Evolutionary conservation across 2,113 vertebrate species (phyloP).

Genomic region (Halichoeres trimaculatus): DNA sequence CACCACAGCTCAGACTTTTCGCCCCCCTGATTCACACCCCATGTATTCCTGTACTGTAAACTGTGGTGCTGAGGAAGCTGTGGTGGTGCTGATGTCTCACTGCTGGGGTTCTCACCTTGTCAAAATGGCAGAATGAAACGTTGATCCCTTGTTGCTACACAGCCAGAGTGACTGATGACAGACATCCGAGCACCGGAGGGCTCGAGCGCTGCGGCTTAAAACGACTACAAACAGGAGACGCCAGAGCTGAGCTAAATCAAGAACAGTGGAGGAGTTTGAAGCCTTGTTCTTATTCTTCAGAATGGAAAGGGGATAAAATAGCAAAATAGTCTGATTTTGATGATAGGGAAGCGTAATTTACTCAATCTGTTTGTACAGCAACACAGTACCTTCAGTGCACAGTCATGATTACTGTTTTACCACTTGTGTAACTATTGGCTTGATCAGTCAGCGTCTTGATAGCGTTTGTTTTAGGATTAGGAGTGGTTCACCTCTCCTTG

Average conservation of each 20-base stretch:
- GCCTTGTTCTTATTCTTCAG: no score
- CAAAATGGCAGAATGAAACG: slow-evolving; percentile 70
- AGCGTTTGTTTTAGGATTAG: slow-evolving; percentile 64
- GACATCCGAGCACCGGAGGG: slow-evolving; percentile 48
- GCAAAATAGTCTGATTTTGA: slow-evolving; percentile 7
- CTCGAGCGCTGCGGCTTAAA: background rate
- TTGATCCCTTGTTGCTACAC: slow-evolving; percentile 78
- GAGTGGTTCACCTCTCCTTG: slow-evolving; percentile 56
- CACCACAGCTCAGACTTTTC: slow-evolving; percentile 45
- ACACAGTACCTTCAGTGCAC: slow-evolving; percentile 8
- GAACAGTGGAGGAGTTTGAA: background rate
- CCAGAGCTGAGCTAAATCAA: background rate
- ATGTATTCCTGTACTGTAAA: slow-evolving; percentile 50
- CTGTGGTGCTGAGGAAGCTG: slow-evolving; percentile 40
- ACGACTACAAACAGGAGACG: background rate
- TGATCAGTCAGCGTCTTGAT: slow-evolving; percentile 42
- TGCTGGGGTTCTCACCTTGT: slow-evolving; percentile 67
- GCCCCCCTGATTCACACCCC: slow-evolving; percentile 57
- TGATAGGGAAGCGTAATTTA: slow-evolving; percentile 8
- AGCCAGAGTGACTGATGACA: slow-evolving; percentile 76
- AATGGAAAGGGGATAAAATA: background rate
- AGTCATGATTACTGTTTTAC: slow-evolving; percentile 60
- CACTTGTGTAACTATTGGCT: slow-evolving; percentile 30
- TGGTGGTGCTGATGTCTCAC: slow-evolving; percentile 54
- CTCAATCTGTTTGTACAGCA: slow-evolving; percentile 3